Evolutionary conservation across 2,797 vertebrate species (phyloP), one percentile per base, ranked within the genome.

Genomic region (Pampus argenteus): DNA sequence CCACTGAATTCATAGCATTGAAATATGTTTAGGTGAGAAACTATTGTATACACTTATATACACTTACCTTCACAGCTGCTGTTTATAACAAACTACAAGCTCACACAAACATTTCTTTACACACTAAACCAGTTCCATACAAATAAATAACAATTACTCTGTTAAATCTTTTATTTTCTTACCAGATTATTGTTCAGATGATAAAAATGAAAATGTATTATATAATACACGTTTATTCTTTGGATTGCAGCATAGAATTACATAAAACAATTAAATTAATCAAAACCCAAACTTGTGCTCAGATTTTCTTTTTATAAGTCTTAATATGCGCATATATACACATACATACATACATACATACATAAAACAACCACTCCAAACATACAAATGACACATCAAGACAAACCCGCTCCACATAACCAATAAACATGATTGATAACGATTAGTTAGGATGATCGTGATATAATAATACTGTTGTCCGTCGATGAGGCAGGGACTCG

Each of bases 231-330:
- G 91, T 93, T 92, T 93, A 94, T 86, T 98, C 97, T 98, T 98
- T 98, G 96, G 97, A 95, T 96, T 95, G 95, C 88, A 97, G 96
- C 96, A 94, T 94, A 79, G 38, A 93, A 95, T 93, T 86, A 94
- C 91, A 90, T 74, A 78, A 81, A 86, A 90, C 89, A 93, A 88
- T 92, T 92, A 89, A 94, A 93, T 93, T 91, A 94, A 92, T 92
- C 87, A 91, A 93, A 92, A 91, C 84, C 87, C 86, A 89, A 91
- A 90, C 85, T 93, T 94, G 93, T 94, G 92, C 93, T 93, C 91
- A 91, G 90, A 90, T 91, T 86, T 66, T 85, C 54, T 84, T 80
- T 84, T 86, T 84, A 73, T 57, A 87, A 83, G 84, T 91, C 84
- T 90, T 84, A 86, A 88, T 84, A 92, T 89, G 81, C 71, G 61